A percentile compares a stretch with the other conserved stretches of the same genome.
Conservation (phyloP, 2,113 vertebrate genomes). For the Dermatemys mawii region DNA sequence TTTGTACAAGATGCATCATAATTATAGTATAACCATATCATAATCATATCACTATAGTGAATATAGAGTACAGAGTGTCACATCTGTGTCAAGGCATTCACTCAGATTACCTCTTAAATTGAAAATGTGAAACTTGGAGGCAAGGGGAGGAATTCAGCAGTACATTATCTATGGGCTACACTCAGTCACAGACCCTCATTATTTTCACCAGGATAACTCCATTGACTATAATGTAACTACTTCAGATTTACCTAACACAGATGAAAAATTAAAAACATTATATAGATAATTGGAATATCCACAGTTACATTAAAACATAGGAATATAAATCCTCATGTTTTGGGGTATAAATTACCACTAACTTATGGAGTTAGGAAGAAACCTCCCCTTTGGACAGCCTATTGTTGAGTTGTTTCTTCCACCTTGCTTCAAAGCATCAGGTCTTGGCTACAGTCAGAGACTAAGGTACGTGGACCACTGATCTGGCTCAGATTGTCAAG, state of each 20-base stretch:
- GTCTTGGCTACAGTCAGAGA: background rate
- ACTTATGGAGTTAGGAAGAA: background rate
- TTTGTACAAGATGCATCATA: no score
- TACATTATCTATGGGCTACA: background rate
- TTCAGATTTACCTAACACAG: background rate
- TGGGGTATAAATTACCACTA: background rate
- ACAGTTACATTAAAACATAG: background rate
- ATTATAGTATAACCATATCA: no score
- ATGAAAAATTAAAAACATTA: conserved; percentile 16
- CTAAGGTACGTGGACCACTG: background rate
- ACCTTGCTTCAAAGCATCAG: background rate
- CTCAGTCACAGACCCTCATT: background rate
- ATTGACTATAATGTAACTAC: background rate
- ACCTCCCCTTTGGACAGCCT: background rate
- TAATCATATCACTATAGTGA: no score
- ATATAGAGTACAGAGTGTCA: background rate
- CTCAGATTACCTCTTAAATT: background rate
- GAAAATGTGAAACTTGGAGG: no score
- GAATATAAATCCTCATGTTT: background rate
- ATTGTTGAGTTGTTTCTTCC: fast-evolving
- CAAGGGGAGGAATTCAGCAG: no score
- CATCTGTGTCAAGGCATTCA: background rate
- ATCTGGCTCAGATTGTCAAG: background rate
- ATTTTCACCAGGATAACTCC: background rate
- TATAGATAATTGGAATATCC: background rate